Evolutionary conservation across 2,113 vertebrate genomes (phyloP).

Genomic region (Pan troglodytes): NHGRI_mPanTro3-v2.1_pri NC_072408.2:92759001-92759500

Average conservation of each 20-base stretch:
- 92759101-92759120: background rate
- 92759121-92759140: background rate
- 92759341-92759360: background rate
- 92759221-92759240: background rate
- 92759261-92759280: background rate
- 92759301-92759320: background rate
- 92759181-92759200: background rate
- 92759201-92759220: background rate
- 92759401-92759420: background rate
- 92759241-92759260: background rate
- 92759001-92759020: background rate
- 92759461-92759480: background rate
- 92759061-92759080: background rate
- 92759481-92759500: background rate
- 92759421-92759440: background rate
- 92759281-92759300: background rate
- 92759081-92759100: background rate
- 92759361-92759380: background rate
- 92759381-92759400: background rate
- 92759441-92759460: background rate
- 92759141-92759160: background rate
- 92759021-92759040: background rate
- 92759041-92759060: background rate
- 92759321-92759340: background rate
- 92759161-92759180: background rate